Percentiles rank a stretch among this genome's conserved stretches.
phyloP scores from a whole-genome alignment of 2,888 invertebrate species.

The Leptopilina myrica region DNA sequence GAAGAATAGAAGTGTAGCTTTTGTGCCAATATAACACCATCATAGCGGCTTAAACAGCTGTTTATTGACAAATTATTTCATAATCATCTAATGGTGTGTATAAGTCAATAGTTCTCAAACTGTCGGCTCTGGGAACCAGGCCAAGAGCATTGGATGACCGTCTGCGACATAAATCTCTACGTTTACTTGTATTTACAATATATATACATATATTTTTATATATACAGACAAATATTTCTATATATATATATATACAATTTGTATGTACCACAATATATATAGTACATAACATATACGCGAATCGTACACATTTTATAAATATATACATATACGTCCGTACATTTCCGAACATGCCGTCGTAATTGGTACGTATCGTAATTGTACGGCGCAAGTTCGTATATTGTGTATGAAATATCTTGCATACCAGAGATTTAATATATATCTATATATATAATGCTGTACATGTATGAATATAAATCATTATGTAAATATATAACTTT shows the following conservation, averaged over 20 bases:
- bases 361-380: conserved; percentile 3
- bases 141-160: conserved; percentile 69
- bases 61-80: conserved; percentile 10
- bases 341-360: conserved; percentile 1
- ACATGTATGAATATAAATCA: no score
- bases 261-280: no score
- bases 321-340: no score
- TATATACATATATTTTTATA: neutral
- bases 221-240: no score
- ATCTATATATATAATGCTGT: no score
- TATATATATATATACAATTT: no score
- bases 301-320: no score
- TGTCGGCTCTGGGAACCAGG: conserved; percentile 65
- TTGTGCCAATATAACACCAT: neutral
- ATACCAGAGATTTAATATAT: no score
- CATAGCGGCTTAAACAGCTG: neutral
- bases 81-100: conserved; percentile 9
- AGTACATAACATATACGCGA: no score
- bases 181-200: conserved; percentile 31
- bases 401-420: no score
- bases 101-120: conserved; percentile 25
- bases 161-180: conserved; percentile 70
- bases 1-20: neutral
- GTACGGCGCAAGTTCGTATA: neutral
- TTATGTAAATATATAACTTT: no score